A percentile compares a stretch with the other conserved stretches of the same genome.
Evolutionary conservation across 2,113 vertebrate genomes (phyloP).

Genomic region (Mohoua ochrocephala): DNA sequence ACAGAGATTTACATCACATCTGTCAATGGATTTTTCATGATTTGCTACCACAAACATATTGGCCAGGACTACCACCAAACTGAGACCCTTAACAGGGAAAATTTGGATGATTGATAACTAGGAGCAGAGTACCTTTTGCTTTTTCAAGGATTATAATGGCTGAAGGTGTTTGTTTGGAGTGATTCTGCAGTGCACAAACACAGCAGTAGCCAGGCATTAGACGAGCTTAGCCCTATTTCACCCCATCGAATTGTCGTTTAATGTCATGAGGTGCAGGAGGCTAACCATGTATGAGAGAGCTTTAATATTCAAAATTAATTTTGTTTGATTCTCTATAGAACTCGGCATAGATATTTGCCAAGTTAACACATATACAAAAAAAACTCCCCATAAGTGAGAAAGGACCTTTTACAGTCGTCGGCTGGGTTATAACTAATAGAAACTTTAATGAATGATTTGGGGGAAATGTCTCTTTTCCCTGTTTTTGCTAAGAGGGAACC

Average conservation of each 20-base stretch:
- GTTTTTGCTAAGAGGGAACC: neutral
- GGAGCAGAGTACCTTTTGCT: neutral
- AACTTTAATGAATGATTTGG: neutral
- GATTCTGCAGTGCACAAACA: neutral
- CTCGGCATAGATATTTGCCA: neutral
- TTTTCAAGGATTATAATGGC: neutral
- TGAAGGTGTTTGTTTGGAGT: neutral
- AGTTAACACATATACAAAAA: neutral
- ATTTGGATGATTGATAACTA: neutral
- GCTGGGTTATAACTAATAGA: neutral
- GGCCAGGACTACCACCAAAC: neutral
- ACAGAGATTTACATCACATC: neutral
- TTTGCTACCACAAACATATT: neutral
- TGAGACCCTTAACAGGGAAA: neutral
- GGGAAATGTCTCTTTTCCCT: neutral
- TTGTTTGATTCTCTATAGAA: neutral
- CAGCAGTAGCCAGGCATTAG: neutral
- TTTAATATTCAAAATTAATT: neutral
- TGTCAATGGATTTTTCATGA: neutral
- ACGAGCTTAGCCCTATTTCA: neutral
- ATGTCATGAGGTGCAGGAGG: neutral
- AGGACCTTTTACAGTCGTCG: neutral
- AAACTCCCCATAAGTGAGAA: neutral
- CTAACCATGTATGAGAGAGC: neutral
- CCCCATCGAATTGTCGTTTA: neutral